phyloP scores from a whole-genome alignment of 23 tunicate species.

The Ascidia mentula region DNA sequence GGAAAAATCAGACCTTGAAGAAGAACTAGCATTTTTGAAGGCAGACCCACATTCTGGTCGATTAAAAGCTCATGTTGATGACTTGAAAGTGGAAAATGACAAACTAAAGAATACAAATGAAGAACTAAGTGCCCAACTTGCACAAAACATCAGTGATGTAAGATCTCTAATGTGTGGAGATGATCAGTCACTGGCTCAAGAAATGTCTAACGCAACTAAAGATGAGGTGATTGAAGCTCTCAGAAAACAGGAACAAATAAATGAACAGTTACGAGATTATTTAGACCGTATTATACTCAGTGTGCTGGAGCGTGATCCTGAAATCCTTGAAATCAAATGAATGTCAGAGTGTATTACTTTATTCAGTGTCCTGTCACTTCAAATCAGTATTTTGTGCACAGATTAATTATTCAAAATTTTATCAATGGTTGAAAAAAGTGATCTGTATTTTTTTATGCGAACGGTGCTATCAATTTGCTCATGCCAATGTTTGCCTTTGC shows the following conservation, averaged over 20 bases:
- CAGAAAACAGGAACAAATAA: slow-evolving; percentile 61
- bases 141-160: slow-evolving; percentile 70
- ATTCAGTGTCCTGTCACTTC: neutral
- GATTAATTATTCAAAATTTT: neutral
- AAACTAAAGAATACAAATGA: slow-evolving; percentile 65
- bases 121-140: slow-evolving; percentile 71
- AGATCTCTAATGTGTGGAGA: slow-evolving; percentile 58
- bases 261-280: slow-evolving; percentile 69
- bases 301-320: slow-evolving; percentile 86
- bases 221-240: slow-evolving; percentile 88
- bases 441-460: neutral
- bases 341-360: neutral
- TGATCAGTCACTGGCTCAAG: slow-evolving; percentile 59
- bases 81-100: slow-evolving; percentile 68
- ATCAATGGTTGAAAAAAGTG: neutral
- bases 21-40: slow-evolving; percentile 2
- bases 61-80: slow-evolving; percentile 45
- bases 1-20: slow-evolving; percentile 38
- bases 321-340: slow-evolving; percentile 76
- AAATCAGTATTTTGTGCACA: neutral
- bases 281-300: slow-evolving; percentile 64
- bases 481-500: slow-evolving; percentile 8
- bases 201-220: slow-evolving; percentile 58
- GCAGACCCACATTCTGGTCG: slow-evolving; percentile 41
- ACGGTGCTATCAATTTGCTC: slow-evolving; percentile 3